Base-by-base conservation (phyloP, 2,888 invertebrate species). In the Xanthorhoe designata region DNA sequence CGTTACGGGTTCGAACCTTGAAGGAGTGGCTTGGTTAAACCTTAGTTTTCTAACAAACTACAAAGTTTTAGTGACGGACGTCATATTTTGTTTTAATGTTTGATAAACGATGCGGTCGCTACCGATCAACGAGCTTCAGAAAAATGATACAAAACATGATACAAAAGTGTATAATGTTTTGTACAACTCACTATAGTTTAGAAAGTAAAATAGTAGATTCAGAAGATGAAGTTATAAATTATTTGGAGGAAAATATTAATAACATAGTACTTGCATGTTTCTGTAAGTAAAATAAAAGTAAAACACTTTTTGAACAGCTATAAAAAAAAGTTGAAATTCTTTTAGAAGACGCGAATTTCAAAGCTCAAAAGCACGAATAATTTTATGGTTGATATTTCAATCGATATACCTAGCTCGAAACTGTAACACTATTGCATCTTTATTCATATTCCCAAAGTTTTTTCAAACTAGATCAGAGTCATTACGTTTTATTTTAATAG, bases 1-100 rank as follows among this genome's bases (percentile, higher is more conserved):
- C 78, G 78, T 84, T 87, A 84, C 79, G 76, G 79, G 73, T 71
- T 76, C 72, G 68, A 76, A 78, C 78, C 78, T 80, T 78, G 77
- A 75, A 81, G 80, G 80, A 76, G 80, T 77, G 81, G 79, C 78
- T 71, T 67, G 72, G 61, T 66, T 58, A 50, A 58, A 45, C 51
- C 62, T 54, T 32, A 35, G 32, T 50, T 51, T 51, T 24, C 51
- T n/a, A 51, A 51, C 13, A 15, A 45, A 15, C 7, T 5, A 2
- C n/a, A 3, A 15, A 45, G 38, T 13, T 38, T 38, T 38, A 42
- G 13, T 13, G 47, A 47, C 8, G 47, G 4, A 7, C 47, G 15
- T 47, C 2, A 17, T 47, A 42, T 42, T 13, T 42, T 42, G 8
- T 2, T 35, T 35, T 35, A 8, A 8, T 35, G 35, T 35, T 35